These are phyloP conservation scores for Caenorhabditis panamensis DNA, from an alignment of 2,888 invertebrate species.

Conservation along the genomic window DNA sequence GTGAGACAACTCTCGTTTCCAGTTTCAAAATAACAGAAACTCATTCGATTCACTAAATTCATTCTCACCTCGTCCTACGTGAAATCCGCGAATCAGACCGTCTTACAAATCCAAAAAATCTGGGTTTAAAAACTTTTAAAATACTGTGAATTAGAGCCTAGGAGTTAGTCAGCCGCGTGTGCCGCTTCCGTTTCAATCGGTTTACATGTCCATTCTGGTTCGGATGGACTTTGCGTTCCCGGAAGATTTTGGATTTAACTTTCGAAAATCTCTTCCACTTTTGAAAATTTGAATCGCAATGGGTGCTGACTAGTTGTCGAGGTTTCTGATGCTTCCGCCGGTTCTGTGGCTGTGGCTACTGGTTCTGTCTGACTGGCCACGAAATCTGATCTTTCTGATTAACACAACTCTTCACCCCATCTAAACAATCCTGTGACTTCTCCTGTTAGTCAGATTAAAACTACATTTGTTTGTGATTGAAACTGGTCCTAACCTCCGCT, in stretches of 20 bases:
- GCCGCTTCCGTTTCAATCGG: constrained; percentile 8
- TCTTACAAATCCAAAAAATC: not conserved
- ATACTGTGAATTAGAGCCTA: not conserved
- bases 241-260: not conserved
- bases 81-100: constrained; percentile 4
- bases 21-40: too few relatives aligned
- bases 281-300: not conserved
- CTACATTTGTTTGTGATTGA: constrained; percentile 5
- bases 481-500: not conserved
- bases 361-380: constrained; percentile 9
- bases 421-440: constrained; percentile 4
- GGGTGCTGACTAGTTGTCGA: not conserved
- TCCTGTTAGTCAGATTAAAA: constrained; percentile 23
- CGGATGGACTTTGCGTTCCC: constrained; percentile 1
- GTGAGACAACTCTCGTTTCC: not conserved
- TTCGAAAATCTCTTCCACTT: not conserved
- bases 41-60: too few relatives aligned
- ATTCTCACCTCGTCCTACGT: not conserved
- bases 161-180: not conserved
- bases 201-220: constrained; percentile 6
- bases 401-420: not conserved
- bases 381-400: constrained; percentile 15
- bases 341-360: not conserved
- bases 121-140: constrained; percentile 2
- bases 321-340: not conserved